Conservation (phyloP, 2,797 vertebrate genomes). For the Urophycis tenuis region DNA sequence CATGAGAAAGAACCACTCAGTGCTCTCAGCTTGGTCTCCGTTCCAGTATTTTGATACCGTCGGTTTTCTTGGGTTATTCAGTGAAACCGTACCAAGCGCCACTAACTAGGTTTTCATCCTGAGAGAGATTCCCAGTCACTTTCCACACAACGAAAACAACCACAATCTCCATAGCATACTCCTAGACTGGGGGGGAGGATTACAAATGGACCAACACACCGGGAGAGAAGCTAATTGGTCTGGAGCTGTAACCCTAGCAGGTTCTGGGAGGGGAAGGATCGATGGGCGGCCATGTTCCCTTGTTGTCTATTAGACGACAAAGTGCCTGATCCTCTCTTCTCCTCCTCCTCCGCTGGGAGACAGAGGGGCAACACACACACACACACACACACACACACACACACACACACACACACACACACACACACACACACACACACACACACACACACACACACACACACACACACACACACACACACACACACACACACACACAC, state of each 20-base stretch:
- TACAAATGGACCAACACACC: conserved; percentile 2
- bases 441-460: conserved; percentile 6
- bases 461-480: conserved; percentile 8
- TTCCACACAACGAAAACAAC: not conserved
- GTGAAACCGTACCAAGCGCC: not conserved
- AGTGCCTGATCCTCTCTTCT: conserved; percentile 35
- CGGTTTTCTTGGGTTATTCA: not conserved
- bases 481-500: conserved; percentile 8
- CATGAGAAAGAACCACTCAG: not conserved
- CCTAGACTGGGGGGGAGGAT: not conserved
- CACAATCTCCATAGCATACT: conserved; percentile 9
- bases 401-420: conserved; percentile 11
- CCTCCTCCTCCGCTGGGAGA: conserved; percentile 22
- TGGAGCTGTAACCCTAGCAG: conserved; percentile 45
- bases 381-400: not conserved
- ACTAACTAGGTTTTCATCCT: not conserved
- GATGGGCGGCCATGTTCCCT: conserved; percentile 53
- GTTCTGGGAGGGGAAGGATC: conserved; percentile 39
- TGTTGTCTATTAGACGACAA: conserved; percentile 55
- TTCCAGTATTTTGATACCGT: no score
- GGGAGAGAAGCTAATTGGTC: conserved; percentile 23
- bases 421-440: conserved; percentile 5
- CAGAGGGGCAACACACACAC: conserved; percentile 6
- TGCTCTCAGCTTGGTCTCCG: not conserved
- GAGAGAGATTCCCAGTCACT: not conserved